A percentile compares a stretch with the other conserved stretches of the same genome.
Conservation (phyloP, 2,888 invertebrate species). For the Frankliniella fusca region DNA sequence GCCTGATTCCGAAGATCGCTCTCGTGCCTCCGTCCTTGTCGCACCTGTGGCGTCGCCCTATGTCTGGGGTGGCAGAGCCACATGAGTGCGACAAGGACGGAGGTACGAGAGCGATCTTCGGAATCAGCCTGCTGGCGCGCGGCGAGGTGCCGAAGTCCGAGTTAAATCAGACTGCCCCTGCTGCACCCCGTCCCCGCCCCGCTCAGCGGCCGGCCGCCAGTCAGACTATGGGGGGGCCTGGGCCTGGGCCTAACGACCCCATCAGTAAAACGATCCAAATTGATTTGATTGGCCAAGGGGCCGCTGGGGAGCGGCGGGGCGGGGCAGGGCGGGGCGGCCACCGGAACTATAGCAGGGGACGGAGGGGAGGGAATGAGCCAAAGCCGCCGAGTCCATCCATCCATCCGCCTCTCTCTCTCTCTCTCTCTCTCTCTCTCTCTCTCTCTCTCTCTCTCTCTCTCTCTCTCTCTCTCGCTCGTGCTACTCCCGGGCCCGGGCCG, state of each 20-base stretch:
- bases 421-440: constrained; percentile 35
- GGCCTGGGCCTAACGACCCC: constrained; percentile 22
- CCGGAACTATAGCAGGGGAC: constrained; percentile 6
- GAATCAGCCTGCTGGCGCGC: no score
- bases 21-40: not conserved
- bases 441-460: constrained; percentile 31
- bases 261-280: constrained; percentile 26
- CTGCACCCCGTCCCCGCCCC: not conserved
- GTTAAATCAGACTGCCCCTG: not conserved
- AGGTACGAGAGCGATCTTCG: no score
- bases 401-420: not conserved
- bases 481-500: no score
- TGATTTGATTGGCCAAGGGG: constrained; percentile 15
- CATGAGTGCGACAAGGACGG: no score
- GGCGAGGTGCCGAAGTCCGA: constrained; percentile 6
- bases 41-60: not conserved
- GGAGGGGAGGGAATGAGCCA: constrained; percentile 28
- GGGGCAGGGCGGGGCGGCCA: no score
- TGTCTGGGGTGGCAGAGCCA: no score
- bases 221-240: not conserved
- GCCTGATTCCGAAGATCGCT: no score
- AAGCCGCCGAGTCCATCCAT: not conserved
- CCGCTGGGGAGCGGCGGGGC: constrained; percentile 28
- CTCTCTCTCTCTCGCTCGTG: constrained; percentile 29
- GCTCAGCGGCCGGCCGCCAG: no score